Evolutionary conservation across 2,888 invertebrate species (phyloP), one percentile per base, ranked within the genome.

Genomic region (Cartodere bifasciata): DNA sequence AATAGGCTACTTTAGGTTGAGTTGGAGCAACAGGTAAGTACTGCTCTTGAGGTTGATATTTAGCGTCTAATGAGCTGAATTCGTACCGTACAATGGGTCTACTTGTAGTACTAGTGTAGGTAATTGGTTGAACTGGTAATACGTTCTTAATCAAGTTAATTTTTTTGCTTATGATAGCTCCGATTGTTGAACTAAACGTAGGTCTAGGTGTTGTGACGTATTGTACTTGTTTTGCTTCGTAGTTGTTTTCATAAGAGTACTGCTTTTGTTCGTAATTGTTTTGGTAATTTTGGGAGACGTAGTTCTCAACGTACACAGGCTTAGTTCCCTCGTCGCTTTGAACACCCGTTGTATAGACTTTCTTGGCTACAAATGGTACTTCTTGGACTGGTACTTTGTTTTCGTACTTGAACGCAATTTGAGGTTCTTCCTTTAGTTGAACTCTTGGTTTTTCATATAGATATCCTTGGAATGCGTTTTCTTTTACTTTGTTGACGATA

Each of bases 121-220:
- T 22, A 30, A 13, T 20, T 30, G 4, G 10, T 3, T 20, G 28
- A 12, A 3, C 15, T 24, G 17, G 45, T 44, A 36, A 46, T 43
- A 16, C 36, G 43, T 38, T 44, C 36, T 29, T n/a, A 2, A 29
- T 3, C 9, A 21, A 14, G 7, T 4, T 7, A 9, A 13, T 14
- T 29, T 31, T 31, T 11, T 26, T 7, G 3, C 14, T n/a, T 11
- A 46, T 40, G 12, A 56, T 40, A 29, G 65, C 55, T 24, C 57
- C 41, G 20, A 60, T 48, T 21, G 62, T 60, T 4, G 62, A 48
- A 3, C 33, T 54, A 40, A 63, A 65, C 2, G 57, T 57, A 4
- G 58, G 56, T 32, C 36, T 53, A 4, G 53, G 51, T 4, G 53
- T 53, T 4, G 49, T 32, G 10, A 28, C 34, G 23, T 37, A 34